Percentiles rank a stretch among this genome's conserved stretches.
phyloP scores from a whole-genome alignment of 2,888 invertebrate genomes.

The Microchrysa polita region DNA sequence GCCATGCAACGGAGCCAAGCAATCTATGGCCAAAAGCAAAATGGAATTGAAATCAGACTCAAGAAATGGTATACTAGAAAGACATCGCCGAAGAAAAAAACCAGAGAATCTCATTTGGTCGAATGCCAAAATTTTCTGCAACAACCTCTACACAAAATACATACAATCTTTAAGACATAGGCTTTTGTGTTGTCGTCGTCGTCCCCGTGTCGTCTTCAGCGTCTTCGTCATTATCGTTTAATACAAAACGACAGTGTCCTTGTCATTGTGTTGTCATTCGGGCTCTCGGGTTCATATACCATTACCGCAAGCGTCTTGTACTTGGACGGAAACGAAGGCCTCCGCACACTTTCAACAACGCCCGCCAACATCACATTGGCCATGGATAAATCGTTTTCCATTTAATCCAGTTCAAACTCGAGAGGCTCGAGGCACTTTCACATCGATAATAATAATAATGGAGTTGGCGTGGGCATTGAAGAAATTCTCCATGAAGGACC shows the following conservation, averaged over 20 bases:
- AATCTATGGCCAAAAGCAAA: conserved; percentile 29
- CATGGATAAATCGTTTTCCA: conserved; percentile 47
- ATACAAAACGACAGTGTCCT: conserved; percentile 25
- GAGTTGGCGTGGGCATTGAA: background rate
- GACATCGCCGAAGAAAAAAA: conserved; percentile 18
- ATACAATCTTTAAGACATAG: conserved; percentile 30
- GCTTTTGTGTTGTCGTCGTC: conserved; percentile 46
- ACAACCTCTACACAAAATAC: conserved; percentile 22
- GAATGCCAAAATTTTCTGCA: conserved; percentile 42
- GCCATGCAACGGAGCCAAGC: background rate
- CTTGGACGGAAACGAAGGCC: conserved; percentile 8
- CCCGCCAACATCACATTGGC: conserved; percentile 28
- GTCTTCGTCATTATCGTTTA: conserved; percentile 22
- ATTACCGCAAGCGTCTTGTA: background rate
- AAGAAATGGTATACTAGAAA: conserved; percentile 23
- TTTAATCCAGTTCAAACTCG: conserved; percentile 45
- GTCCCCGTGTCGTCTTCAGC: background rate
- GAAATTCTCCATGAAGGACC: background rate
- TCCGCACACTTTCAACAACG: too few relatives aligned
- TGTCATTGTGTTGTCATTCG: conserved; percentile 19
- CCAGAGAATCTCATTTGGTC: conserved; percentile 38
- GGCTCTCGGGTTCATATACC: too few relatives aligned
- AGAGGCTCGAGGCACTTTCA: conserved; percentile 12
- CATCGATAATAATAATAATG: too few relatives aligned
- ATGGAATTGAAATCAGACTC: conserved; percentile 38